Evolutionary conservation across 2,113 vertebrate species (phyloP).

Genomic region (Amphiprion percula): DNA sequence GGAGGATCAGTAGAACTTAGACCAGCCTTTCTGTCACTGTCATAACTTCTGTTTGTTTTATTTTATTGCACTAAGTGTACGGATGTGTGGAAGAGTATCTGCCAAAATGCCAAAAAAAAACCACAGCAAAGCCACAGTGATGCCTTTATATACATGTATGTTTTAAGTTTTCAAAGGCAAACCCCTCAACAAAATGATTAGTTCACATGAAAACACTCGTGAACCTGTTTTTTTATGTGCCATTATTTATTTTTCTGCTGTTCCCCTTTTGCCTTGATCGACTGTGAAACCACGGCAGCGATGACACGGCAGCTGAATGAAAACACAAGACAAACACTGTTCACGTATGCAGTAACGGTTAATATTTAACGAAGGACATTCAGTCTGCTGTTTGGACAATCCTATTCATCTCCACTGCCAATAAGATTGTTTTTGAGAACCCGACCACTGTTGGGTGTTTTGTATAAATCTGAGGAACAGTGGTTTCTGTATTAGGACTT

Average conservation of each 20-base stretch:
- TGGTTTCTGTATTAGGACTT: background rate
- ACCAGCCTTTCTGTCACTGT: conserved; percentile 38
- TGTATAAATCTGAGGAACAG: conserved; percentile 13
- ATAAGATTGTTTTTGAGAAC: conserved; percentile 15
- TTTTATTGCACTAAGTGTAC: conserved; percentile 56
- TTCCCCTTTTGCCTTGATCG: conserved; percentile 35
- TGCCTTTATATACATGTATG: conserved; percentile 52
- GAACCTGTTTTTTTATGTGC: conserved; percentile 36
- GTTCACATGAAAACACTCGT: conserved; percentile 21
- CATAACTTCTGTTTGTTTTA: conserved; percentile 36
- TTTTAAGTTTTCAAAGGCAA: conserved; percentile 47
- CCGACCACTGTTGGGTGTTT: conserved; percentile 19
- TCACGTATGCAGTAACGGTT: conserved; percentile 42
- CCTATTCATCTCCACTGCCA: conserved; percentile 30
- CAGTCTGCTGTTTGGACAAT: conserved; percentile 2
- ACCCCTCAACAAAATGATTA: conserved; percentile 2
- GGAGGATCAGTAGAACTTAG: conserved; percentile 15
- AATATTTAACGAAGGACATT: conserved; percentile 37
- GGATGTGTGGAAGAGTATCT: conserved; percentile 38
- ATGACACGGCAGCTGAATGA: conserved; percentile 53
- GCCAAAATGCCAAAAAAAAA: conserved; percentile 44
- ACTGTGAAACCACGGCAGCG: conserved; percentile 52
- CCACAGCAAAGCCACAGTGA: conserved; percentile 42
- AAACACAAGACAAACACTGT: conserved; percentile 35
- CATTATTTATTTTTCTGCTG: conserved; percentile 42